Evolutionary conservation across 2,113 vertebrate genomes (phyloP).

Genomic region (Lepisosteus osseus): DNA sequence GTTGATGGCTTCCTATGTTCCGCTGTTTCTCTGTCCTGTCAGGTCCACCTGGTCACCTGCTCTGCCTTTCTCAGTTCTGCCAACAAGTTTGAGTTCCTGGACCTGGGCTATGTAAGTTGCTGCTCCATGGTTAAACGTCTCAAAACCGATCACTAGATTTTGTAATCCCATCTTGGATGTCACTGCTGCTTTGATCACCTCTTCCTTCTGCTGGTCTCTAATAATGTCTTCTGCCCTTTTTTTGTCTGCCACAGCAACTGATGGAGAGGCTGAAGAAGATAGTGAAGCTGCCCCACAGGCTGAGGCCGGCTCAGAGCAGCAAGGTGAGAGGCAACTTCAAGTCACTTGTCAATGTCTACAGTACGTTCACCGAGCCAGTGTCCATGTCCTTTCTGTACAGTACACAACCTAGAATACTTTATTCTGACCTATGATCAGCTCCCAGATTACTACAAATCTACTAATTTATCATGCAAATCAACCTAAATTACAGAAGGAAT

Average conservation of each 20-base stretch:
- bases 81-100: conserved; percentile 88
- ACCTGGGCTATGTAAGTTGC: conserved; percentile 86
- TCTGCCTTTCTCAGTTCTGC: conserved; percentile 87
- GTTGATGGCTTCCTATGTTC: background rate
- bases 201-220: too few relatives aligned
- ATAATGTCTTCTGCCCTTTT: conserved; percentile 23
- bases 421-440: too few relatives aligned
- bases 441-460: too few relatives aligned
- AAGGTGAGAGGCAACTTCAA: conserved; percentile 63
- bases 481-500: too few relatives aligned
- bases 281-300: conserved; percentile 76
- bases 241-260: conserved; percentile 69
- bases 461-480: too few relatives aligned
- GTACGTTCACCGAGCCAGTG: background rate
- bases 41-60: conserved; percentile 87
- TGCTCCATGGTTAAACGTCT: background rate
- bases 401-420: too few relatives aligned
- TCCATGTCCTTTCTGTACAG: background rate
- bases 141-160: too few relatives aligned
- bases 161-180: too few relatives aligned
- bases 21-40: conserved; percentile 16
- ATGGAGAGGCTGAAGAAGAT: conserved; percentile 86
- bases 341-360: background rate
- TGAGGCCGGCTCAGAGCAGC: conserved; percentile 84
- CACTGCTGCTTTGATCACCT: too few relatives aligned